Conservation (phyloP, 2,797 vertebrate genomes). For the Gymnocypris eckloni region DNA sequence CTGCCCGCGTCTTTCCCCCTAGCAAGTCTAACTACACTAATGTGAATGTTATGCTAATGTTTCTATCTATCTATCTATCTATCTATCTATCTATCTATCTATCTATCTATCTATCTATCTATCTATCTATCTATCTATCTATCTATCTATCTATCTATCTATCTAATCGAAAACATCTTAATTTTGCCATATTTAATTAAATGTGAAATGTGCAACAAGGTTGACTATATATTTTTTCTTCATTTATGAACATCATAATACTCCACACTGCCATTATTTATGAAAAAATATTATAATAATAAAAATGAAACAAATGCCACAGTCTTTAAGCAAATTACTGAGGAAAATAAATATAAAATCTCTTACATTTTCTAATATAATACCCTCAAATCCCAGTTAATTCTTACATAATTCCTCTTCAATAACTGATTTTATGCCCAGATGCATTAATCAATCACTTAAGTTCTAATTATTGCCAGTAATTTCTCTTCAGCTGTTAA, state of each 20-base stretch:
- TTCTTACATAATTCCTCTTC: constrained; percentile 18
- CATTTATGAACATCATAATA: not conserved
- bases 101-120: too few relatives aligned
- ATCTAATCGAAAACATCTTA: too few relatives aligned
- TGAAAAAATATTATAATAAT: not conserved
- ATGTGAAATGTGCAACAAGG: not conserved
- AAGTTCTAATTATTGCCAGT: constrained; percentile 39
- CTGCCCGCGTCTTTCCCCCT: too few relatives aligned
- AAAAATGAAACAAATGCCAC: not conserved
- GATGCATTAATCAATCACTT: constrained; percentile 47
- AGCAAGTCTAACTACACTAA: too few relatives aligned
- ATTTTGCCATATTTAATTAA: not conserved
- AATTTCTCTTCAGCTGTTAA: constrained; percentile 31
- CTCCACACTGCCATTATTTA: not conserved
- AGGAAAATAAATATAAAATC: too few relatives aligned
- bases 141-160: too few relatives aligned
- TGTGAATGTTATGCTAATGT: too few relatives aligned
- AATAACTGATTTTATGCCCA: constrained; percentile 29
- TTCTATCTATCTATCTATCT: too few relatives aligned
- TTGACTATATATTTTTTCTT: not conserved
- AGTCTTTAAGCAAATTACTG: not conserved
- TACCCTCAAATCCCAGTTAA: constrained; percentile 14
- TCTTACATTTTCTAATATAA: not conserved
- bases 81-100: too few relatives aligned
- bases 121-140: too few relatives aligned